Evolutionary conservation across 2,888 invertebrate species (phyloP).

Genomic region (Schizotus pectinicornis): DNA sequence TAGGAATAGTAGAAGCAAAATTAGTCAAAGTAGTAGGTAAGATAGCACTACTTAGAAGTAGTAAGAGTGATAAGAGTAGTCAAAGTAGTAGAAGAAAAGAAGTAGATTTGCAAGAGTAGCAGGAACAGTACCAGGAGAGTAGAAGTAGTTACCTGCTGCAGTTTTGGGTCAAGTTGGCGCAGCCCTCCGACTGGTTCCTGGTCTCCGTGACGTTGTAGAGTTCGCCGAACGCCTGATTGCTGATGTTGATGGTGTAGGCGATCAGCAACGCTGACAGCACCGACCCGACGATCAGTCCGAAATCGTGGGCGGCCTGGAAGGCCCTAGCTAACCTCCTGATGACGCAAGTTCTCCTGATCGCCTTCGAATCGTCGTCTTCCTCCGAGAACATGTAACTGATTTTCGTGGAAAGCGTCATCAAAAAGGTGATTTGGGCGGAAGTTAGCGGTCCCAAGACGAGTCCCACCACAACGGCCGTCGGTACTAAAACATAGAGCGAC

Average conservation of each 20-base stretch:
- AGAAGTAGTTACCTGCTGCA: slow-evolving; percentile 21
- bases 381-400: slow-evolving; percentile 57
- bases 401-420: slow-evolving; percentile 59
- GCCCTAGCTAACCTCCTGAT: slow-evolving; percentile 62
- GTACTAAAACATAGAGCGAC: slow-evolving; percentile 61
- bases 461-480: slow-evolving; percentile 65
- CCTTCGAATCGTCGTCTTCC: slow-evolving; percentile 55
- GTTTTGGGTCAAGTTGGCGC: slow-evolving; percentile 7
- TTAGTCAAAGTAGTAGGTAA: too few relatives aligned
- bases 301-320: slow-evolving; percentile 64
- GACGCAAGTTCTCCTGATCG: slow-evolving; percentile 50
- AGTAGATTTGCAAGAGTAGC: too few relatives aligned
- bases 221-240: slow-evolving; percentile 14
- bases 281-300: slow-evolving; percentile 65
- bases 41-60: too few relatives aligned
- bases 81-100: too few relatives aligned
- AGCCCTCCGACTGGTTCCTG: slow-evolving; percentile 13
- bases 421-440: slow-evolving; percentile 52
- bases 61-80: too few relatives aligned
- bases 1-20: too few relatives aligned
- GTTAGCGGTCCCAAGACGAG: slow-evolving; percentile 60
- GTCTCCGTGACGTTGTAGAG: slow-evolving; percentile 10
- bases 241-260: slow-evolving; percentile 44
- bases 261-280: slow-evolving; percentile 59
- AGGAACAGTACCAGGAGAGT: too few relatives aligned